Evolutionary conservation across 2,113 vertebrate genomes (phyloP).

Genomic region (Callipepla californica): DNA sequence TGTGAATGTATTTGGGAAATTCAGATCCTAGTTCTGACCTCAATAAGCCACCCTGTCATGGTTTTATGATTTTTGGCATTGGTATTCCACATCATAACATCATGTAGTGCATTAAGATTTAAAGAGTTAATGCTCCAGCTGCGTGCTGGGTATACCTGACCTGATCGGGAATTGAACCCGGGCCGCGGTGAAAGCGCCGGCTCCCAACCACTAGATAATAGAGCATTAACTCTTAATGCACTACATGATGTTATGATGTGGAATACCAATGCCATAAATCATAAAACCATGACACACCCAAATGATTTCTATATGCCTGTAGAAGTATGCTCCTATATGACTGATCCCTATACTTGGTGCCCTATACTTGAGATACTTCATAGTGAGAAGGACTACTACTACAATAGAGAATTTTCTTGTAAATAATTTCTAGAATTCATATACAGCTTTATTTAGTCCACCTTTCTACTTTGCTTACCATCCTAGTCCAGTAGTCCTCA

Average conservation of each 20-base stretch:
- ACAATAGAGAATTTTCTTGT: not conserved
- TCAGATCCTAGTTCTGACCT: not conserved
- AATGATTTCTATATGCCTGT: not conserved
- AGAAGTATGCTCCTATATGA: not conserved
- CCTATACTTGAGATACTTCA: rapidly evolving
- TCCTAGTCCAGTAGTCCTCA: not conserved
- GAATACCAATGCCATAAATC: too few relatives aligned
- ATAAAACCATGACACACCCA: too few relatives aligned
- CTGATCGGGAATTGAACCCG: conserved; percentile 82
- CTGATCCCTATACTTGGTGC: rapidly evolving
- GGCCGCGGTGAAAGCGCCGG: conserved; percentile 87
- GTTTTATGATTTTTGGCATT: too few relatives aligned
- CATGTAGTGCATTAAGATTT: too few relatives aligned
- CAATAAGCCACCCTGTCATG: not conserved
- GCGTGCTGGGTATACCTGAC: too few relatives aligned
- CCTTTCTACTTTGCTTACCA: not conserved
- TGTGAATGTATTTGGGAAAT: not conserved
- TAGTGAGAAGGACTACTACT: not conserved
- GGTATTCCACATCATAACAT: too few relatives aligned
- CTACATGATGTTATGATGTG: too few relatives aligned
- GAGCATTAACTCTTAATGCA: too few relatives aligned
- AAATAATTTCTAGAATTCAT: not conserved
- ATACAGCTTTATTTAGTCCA: not conserved
- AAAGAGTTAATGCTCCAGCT: too few relatives aligned
- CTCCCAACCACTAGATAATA: conserved; percentile 84